Percentiles rank a stretch among this genome's conserved stretches.
Conservation (phyloP, 2,113 vertebrate species). For the Nettapus auritus region DNA sequence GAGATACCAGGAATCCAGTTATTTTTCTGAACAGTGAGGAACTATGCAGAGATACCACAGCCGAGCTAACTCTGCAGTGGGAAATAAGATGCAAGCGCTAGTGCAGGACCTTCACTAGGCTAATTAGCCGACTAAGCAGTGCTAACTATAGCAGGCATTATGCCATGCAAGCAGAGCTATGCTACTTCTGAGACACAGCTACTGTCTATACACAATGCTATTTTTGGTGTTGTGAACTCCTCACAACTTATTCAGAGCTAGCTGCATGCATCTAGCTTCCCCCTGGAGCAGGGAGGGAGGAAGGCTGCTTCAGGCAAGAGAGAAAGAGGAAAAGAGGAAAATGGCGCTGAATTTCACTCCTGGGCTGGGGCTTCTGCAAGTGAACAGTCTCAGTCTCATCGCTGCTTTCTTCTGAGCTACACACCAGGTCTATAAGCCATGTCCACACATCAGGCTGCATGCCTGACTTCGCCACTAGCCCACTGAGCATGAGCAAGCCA, state of each 20-base stretch:
- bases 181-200: conserved; percentile 5
- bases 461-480: neutral
- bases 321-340: neutral
- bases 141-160: conserved; percentile 34
- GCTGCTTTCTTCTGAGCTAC: neutral
- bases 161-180: conserved; percentile 12
- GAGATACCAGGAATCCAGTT: neutral
- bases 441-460: neutral
- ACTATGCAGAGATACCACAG: neutral
- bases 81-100: neutral
- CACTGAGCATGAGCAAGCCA: neutral
- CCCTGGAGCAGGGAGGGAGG: neutral
- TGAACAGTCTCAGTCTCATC: neutral
- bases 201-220: conserved; percentile 5
- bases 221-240: conserved; percentile 40
- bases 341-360: neutral
- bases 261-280: neutral
- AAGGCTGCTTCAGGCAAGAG: neutral
- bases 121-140: conserved; percentile 27
- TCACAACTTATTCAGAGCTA: neutral
- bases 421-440: neutral
- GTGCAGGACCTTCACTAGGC: neutral
- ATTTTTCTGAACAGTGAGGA: neutral
- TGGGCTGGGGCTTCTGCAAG: neutral
- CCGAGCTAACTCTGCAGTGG: neutral